phyloP scores from a whole-genome alignment of 1,140 invertebrate species.

The Lordiphosa stackelbergi region DNA sequence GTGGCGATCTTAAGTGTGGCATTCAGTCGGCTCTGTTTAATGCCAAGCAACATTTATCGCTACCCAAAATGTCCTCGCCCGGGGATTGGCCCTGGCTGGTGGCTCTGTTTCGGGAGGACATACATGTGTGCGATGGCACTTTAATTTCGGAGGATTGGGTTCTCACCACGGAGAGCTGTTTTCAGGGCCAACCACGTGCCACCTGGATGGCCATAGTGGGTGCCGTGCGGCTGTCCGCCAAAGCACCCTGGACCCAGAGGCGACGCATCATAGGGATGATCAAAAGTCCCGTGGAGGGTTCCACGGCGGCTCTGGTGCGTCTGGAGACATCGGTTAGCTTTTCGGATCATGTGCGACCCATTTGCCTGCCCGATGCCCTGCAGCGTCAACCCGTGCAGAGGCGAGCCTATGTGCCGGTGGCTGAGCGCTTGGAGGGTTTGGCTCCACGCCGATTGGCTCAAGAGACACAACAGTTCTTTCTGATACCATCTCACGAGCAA shows the following conservation, averaged over 20 bases:
- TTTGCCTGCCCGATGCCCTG: conserved; percentile 83
- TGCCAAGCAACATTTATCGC: conserved; percentile 76
- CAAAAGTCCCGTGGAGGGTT: conserved; percentile 92
- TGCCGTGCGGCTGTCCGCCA: conserved; percentile 85
- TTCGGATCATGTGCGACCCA: conserved; percentile 89
- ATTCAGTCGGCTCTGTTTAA: conserved; percentile 82
- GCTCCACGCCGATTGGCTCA: conserved; percentile 39
- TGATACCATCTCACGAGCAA: conserved; percentile 52
- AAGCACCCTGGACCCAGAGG: conserved; percentile 92
- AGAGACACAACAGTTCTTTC: conserved; percentile 72
- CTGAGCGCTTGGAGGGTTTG: conserved; percentile 54
- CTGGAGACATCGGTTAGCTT: conserved; percentile 85
- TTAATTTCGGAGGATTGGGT: conserved; percentile 88
- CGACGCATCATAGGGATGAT: conserved; percentile 89
- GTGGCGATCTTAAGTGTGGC: conserved; percentile 88
- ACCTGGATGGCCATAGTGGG: conserved; percentile 90
- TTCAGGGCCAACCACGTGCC: conserved; percentile 91
- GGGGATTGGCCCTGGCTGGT: conserved; percentile 95
- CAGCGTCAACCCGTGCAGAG: conserved; percentile 57
- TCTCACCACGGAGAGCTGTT: conserved; percentile 91
- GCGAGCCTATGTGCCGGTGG: conserved; percentile 60
- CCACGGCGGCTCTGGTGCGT: conserved; percentile 88
- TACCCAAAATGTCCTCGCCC: conserved; percentile 84
- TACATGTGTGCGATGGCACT: conserved; percentile 92
- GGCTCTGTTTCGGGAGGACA: conserved; percentile 87